Conservation (phyloP, 2,797 vertebrate species). For the Hephaestus fuliginosus region DNA sequence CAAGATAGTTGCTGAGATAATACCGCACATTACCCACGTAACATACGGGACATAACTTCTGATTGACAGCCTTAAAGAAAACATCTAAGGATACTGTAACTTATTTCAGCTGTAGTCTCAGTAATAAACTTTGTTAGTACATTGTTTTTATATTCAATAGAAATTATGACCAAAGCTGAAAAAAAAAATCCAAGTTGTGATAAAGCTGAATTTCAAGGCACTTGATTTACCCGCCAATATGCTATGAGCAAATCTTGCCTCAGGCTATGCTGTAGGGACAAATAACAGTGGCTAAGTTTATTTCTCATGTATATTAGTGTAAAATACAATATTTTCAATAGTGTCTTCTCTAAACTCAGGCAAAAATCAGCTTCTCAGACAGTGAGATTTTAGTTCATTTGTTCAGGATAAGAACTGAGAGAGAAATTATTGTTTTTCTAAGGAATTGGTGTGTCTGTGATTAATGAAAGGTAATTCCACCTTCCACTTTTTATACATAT, state of each 20-base stretch:
- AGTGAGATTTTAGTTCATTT: conserved; percentile 8
- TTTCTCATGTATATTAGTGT: conserved; percentile 19
- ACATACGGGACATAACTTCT: conserved; percentile 7
- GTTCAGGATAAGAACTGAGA: conserved; percentile 5
- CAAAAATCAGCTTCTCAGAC: conserved; percentile 6
- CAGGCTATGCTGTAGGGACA: conserved; percentile 35
- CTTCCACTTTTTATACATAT: too few relatives aligned
- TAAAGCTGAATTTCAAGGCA: conserved; percentile 9
- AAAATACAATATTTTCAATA: conserved; percentile 30
- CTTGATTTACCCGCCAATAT: conserved; percentile 24
- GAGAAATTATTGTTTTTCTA: conserved; percentile 20
- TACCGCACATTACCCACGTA: background rate
- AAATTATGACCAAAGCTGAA: background rate
- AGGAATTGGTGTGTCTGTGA: background rate
- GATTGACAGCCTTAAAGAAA: background rate
- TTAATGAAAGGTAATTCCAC: background rate
- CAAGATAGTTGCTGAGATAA: conserved; percentile 22
- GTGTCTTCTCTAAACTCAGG: background rate
- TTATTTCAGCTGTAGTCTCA: conserved; percentile 9
- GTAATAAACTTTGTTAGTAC: background rate
- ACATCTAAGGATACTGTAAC: background rate
- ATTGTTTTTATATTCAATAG: background rate
- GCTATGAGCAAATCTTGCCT: conserved; percentile 30
- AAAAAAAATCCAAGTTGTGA: conserved; percentile 8
- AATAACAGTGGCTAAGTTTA: conserved; percentile 10